Evolutionary conservation across 1,140 invertebrate genomes (phyloP).

Genomic region (Drosophila bocki): DNA sequence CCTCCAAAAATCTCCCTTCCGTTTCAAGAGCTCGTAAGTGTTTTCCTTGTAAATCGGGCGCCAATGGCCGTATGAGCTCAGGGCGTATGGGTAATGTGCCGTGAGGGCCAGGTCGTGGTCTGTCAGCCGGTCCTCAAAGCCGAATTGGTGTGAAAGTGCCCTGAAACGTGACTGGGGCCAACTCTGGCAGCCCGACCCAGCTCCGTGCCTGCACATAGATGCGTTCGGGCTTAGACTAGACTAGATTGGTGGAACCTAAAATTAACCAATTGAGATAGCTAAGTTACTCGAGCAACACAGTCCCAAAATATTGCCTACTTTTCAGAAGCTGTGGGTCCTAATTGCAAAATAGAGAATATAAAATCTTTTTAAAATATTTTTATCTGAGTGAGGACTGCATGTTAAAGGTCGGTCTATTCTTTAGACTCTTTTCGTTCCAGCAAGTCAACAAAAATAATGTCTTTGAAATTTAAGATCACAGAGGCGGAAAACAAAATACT

Average conservation of each 20-base stretch:
- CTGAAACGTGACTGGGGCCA: constrained; percentile 63
- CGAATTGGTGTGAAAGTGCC: constrained; percentile 74
- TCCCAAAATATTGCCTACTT: background rate
- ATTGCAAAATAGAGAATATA: background rate
- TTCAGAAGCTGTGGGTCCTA: background rate
- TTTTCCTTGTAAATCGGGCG: constrained; percentile 46
- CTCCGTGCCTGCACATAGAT: constrained; percentile 13
- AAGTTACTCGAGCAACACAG: no score
- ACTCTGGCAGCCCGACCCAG: constrained; percentile 26
- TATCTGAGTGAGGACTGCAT: background rate
- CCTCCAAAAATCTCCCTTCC: constrained; percentile 2
- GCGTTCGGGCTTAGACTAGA: background rate
- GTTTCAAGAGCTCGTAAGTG: constrained; percentile 24
- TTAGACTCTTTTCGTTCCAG: background rate
- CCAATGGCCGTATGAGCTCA: constrained; percentile 43
- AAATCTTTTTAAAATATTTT: background rate
- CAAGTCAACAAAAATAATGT: no score
- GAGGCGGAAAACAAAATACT: no score
- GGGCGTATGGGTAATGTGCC: constrained; percentile 67
- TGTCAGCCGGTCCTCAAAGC: constrained; percentile 22
- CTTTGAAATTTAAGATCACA: no score
- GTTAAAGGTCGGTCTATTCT: background rate
- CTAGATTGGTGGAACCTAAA: background rate
- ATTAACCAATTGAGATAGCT: background rate
- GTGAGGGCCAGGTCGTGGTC: constrained; percentile 6